phyloP scores from a whole-genome alignment of 2,888 invertebrate species.

The Melanostoma scalare region DNA sequence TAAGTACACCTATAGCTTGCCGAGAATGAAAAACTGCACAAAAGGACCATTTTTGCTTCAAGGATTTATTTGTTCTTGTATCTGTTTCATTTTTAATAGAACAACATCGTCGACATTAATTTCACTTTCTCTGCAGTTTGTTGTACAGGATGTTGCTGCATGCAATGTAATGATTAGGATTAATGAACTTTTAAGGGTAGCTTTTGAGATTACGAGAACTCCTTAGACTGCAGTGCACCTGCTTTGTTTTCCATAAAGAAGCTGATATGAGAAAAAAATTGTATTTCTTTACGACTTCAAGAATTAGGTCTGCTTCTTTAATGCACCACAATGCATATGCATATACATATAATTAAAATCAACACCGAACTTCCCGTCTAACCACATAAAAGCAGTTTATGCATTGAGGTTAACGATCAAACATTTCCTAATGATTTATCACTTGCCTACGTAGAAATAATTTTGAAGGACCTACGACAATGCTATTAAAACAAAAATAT shows the following conservation, averaged over 20 bases:
- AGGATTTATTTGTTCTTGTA: slow-evolving; percentile 48
- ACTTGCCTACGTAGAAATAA: background rate
- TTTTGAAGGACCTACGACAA: slow-evolving; percentile 25
- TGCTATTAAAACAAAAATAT: slow-evolving; percentile 17
- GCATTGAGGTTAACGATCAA: slow-evolving; percentile 18
- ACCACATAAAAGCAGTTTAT: slow-evolving; percentile 9
- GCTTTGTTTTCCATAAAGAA: background rate
- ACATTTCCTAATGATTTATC: background rate
- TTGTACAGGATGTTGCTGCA: slow-evolving; percentile 16
- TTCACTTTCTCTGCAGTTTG: slow-evolving; percentile 57
- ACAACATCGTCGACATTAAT: slow-evolving; percentile 66
- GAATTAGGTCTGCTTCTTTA: background rate
- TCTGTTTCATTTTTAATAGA: slow-evolving; percentile 59
- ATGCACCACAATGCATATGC: slow-evolving; percentile 6
- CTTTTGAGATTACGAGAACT: background rate
- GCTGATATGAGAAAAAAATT: background rate
- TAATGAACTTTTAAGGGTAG: slow-evolving; percentile 19
- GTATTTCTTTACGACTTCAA: background rate
- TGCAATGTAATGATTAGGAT: slow-evolving; percentile 51
- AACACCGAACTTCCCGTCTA: background rate
- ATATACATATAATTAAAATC: background rate
- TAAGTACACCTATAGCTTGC: background rate
- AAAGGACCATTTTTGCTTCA: slow-evolving; percentile 32
- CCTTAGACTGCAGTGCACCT: background rate
- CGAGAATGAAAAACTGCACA: slow-evolving; percentile 46